Percentiles rank a stretch among this genome's conserved stretches.
These are phyloP conservation scores for Notothenia rossii DNA, from an alignment of 2,113 vertebrate species.

Conservation along the genomic window DNA sequence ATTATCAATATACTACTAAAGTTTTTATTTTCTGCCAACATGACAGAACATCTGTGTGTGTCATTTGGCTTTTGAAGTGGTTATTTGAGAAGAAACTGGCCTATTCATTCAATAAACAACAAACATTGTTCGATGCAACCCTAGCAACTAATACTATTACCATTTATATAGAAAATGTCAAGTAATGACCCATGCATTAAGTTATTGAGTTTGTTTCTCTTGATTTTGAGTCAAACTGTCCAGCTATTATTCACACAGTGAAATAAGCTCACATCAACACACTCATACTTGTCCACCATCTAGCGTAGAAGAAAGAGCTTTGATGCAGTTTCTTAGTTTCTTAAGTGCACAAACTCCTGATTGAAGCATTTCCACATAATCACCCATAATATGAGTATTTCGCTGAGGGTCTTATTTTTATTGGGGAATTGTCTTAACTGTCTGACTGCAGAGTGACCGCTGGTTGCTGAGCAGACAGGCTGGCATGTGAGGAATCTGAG, in stretches of 20 bases:
- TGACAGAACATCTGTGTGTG: background rate
- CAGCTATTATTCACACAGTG: background rate
- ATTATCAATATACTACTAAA: background rate
- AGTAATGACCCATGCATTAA: background rate
- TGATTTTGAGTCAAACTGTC: background rate
- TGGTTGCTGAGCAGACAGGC: conserved; percentile 63
- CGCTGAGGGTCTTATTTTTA: background rate
- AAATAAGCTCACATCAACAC: background rate
- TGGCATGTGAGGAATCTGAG: conserved; percentile 77
- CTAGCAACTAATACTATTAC: background rate
- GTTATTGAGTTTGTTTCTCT: background rate
- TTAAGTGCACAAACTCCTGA: background rate
- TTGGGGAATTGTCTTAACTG: conserved; percentile 11
- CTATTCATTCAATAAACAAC: background rate
- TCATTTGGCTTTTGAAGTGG: background rate
- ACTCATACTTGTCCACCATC: background rate
- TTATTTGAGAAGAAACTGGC: background rate
- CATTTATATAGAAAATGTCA: background rate
- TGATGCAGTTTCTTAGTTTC: background rate
- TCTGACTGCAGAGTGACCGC: conserved; percentile 31
- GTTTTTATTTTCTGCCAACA: background rate
- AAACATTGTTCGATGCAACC: background rate
- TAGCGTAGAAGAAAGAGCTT: background rate
- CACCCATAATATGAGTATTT: background rate
- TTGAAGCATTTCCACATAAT: background rate